phyloP scores from a whole-genome alignment of 1,140 invertebrate genomes.

The Bombus sibiricus region DNA sequence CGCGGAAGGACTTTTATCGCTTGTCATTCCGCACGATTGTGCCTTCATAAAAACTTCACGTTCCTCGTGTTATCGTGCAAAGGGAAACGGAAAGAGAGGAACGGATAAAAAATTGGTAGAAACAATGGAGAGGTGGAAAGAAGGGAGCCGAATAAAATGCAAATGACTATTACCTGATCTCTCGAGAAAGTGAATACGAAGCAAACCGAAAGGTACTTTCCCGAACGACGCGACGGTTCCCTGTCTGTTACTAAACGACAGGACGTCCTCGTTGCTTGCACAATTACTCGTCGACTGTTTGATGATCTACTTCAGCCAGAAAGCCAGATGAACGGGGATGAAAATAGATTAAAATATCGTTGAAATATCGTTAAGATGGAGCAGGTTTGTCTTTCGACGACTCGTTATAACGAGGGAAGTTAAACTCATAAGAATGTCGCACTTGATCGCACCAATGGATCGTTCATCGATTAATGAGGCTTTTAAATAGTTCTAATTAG shows the following conservation, averaged over 20 bases:
- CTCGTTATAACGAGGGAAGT: conserved; percentile 38
- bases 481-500: neutral
- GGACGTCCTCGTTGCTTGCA: conserved; percentile 54
- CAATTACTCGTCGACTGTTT: conserved; percentile 67
- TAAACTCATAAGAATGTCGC: conserved; percentile 7
- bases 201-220: conserved; percentile 46
- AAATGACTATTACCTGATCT: conserved; percentile 63
- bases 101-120: neutral
- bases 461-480: neutral
- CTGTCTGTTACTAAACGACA: conserved; percentile 61
- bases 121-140: neutral
- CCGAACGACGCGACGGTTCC: conserved; percentile 40
- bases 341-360: conserved; percentile 62
- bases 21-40: conserved; percentile 33
- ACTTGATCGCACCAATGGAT: neutral
- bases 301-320: conserved; percentile 58
- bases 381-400: conserved; percentile 44
- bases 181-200: conserved; percentile 41
- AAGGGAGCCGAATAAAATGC: conserved; percentile 57
- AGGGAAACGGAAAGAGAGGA: neutral
- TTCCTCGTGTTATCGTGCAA: neutral
- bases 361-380: conserved; percentile 52
- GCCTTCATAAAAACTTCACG: neutral
- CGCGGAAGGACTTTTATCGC: conserved; percentile 17
- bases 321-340: conserved; percentile 21